Evolutionary conservation across 2,888 invertebrate genomes (phyloP), one percentile per base, ranked within the genome.

Genomic region (Ypsolopha sequella): DNA sequence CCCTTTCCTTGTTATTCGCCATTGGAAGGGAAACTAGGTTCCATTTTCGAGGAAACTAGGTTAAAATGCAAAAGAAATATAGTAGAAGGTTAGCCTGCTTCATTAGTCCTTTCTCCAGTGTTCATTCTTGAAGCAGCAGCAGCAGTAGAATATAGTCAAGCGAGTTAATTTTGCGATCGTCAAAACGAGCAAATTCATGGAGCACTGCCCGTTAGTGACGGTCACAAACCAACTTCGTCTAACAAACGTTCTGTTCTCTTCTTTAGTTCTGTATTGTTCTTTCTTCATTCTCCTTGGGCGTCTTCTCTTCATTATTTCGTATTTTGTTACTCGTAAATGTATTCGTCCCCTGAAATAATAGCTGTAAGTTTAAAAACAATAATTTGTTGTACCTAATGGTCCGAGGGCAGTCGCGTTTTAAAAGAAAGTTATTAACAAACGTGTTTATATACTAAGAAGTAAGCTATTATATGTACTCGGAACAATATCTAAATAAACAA

Each of bases 191-290:
- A 87, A 85, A 85, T 64, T 51, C 47, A 33, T 44, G 34, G 57
- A 61, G 43, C 64, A 87, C 87, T 87, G 87, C 87, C 87, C 87
- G 87, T 87, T 87, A 87, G 87, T 87, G 87, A 87, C 87, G 87
- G 87, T 87, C 87, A 87, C 87, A 87, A 87, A 87, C 87, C 86
- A 87, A 87, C 87, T 80, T 87, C 87, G 86, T 82, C 75, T 80
- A 82, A 86, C 86, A 81, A 62, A 53, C 41, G 11, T 43, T 36
- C n/a, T 13, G 7, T 50, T 9, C 14, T 43, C 39, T 39, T 48
- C 14, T 39, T 1, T 7, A 6, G 9, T 48, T 45, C 45, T 9
- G 9, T 9, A 24, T 46, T 24, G 46, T 52, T 45, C 52, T 39
- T 54, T 34, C 6, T 53, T 55, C 52, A 59, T 53, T 39, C 41